phyloP scores from a whole-genome alignment of 2,113 vertebrate genomes.

The Pluvialis apricaria region DNA sequence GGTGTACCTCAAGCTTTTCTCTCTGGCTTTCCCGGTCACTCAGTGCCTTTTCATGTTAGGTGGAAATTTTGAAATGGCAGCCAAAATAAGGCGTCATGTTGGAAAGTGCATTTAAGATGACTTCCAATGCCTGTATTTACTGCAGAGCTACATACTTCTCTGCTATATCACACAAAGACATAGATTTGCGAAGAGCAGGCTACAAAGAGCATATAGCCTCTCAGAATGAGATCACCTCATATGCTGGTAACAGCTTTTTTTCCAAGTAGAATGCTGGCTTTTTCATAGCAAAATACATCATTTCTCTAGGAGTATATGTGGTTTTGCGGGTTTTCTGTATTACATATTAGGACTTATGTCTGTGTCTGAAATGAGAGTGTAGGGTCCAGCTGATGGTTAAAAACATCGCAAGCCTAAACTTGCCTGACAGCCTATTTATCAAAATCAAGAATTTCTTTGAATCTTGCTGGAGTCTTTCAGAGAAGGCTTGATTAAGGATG shows the following conservation, averaged over 20 bases:
- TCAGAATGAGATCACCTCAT: not conserved
- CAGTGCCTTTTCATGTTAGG: not conserved
- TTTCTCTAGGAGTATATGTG: not conserved
- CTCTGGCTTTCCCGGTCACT: not conserved
- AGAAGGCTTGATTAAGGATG: slow-evolving; percentile 32
- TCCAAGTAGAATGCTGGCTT: not conserved
- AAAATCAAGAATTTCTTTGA: slow-evolving; percentile 26
- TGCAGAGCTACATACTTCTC: not conserved
- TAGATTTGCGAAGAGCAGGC: not conserved
- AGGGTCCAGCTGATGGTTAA: not conserved
- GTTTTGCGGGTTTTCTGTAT: fast-evolving
- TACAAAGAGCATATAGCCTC: not conserved
- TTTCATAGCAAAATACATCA: not conserved
- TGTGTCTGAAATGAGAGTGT: not conserved
- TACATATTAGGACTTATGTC: not conserved
- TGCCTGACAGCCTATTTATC: not conserved
- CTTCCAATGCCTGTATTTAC: not conserved
- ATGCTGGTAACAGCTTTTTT: not conserved
- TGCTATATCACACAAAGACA: not conserved
- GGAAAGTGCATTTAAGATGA: not conserved
- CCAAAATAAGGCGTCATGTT: not conserved
- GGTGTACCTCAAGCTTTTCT: not conserved
- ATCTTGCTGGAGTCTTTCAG: not conserved
- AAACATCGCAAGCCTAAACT: not conserved
- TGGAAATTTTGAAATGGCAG: not conserved